phyloP scores from a whole-genome alignment of 2,113 vertebrate species.

The Arvicanthis niloticus region DNA sequence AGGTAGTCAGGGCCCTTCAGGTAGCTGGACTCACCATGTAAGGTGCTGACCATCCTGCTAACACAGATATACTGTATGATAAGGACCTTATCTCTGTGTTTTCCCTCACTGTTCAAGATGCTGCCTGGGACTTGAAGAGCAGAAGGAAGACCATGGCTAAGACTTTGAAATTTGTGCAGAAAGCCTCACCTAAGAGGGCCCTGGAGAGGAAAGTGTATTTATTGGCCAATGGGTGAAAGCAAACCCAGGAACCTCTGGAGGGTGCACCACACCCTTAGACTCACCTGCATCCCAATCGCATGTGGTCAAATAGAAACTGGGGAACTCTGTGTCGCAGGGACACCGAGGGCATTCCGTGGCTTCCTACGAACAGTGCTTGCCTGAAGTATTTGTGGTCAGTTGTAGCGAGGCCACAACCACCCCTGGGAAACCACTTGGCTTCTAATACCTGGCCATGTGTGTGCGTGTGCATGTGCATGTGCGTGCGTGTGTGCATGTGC shows the following conservation, averaged over 20 bases:
- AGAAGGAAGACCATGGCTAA: not conserved
- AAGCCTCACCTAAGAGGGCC: not conserved
- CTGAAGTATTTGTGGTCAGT: fast-evolving
- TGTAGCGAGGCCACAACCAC: fast-evolving
- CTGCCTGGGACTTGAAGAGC: not conserved
- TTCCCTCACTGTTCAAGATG: fast-evolving
- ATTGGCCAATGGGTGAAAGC: fast-evolving
- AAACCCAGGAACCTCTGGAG: not conserved
- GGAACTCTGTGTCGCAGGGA: fast-evolving
- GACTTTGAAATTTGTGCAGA: fast-evolving
- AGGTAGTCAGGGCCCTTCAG: too few relatives aligned
- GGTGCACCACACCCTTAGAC: fast-evolving
- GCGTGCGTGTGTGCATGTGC: not conserved
- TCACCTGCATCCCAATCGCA: fast-evolving
- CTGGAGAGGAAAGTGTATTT: not conserved
- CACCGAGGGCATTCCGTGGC: fast-evolving
- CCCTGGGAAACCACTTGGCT: too few relatives aligned
- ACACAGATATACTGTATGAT: fast-evolving
- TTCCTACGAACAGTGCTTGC: fast-evolving
- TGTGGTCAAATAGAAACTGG: fast-evolving
- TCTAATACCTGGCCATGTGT: not conserved
- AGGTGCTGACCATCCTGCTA: not conserved
- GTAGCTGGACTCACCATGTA: not conserved
- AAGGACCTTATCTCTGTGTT: fast-evolving
- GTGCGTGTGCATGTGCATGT: not conserved